Conservation (phyloP, 2,797 vertebrate genomes). For the Loris lydekkerianus region DNA sequence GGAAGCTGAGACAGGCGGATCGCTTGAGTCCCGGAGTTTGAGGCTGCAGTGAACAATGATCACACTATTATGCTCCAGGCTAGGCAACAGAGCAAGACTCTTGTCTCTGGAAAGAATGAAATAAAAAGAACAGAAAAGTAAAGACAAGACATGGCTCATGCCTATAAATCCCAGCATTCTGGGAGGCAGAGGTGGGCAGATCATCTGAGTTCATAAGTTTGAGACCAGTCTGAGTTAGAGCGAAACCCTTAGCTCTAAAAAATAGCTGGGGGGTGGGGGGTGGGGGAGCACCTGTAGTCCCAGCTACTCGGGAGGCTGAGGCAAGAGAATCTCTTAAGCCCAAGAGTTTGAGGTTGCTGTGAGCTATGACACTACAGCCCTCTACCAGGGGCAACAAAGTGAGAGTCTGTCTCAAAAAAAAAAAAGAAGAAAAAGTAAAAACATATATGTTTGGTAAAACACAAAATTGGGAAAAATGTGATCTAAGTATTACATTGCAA, state of each 20-base stretch:
- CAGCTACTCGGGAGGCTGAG: neutral
- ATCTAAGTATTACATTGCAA: conserved; percentile 12
- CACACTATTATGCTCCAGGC: no score
- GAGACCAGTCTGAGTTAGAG: neutral
- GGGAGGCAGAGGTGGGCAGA: neutral
- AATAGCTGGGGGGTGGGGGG: neutral
- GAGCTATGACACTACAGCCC: neutral
- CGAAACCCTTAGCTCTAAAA: neutral
- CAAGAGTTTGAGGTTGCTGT: neutral
- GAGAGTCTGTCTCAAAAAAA: neutral
- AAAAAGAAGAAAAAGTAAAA: neutral
- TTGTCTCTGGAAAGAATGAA: no score
- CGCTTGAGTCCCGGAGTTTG: no score
- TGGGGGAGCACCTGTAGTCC: neutral
- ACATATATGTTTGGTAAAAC: neutral
- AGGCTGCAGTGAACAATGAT: no score
- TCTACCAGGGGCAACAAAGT: neutral
- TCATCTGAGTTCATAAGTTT: neutral
- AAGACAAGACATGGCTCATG: neutral
- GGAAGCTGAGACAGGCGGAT: no score
- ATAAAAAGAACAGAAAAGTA: no score
- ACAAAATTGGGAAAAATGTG: neutral
- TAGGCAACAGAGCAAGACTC: no score
- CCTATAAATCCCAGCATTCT: neutral
- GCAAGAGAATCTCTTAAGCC: neutral